Percentiles rank a stretch among this genome's conserved stretches.
phyloP scores from a whole-genome alignment of 2,888 invertebrate genomes.

The Macrophya alboannulata region DNA sequence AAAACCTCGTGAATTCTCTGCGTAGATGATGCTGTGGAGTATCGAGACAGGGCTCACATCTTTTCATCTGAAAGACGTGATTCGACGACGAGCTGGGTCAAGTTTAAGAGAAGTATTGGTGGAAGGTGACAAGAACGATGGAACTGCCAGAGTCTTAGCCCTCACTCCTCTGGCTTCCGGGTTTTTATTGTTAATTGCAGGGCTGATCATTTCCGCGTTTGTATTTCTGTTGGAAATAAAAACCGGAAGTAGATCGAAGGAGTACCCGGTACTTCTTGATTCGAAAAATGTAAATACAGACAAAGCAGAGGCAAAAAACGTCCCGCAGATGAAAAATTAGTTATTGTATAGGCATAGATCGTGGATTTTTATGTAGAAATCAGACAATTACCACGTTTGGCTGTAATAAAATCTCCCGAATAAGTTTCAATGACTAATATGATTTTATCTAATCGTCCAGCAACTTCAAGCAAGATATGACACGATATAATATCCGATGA shows the following conservation, averaged over 20 bases:
- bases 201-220: conserved; percentile 66
- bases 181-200: conserved; percentile 69
- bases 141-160: conserved; percentile 64
- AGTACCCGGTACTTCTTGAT: neutral
- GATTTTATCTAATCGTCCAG: neutral
- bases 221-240: conserved; percentile 70
- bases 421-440: neutral
- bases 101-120: conserved; percentile 70
- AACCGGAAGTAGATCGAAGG: neutral
- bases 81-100: conserved; percentile 67
- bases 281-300: neutral
- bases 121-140: conserved; percentile 69
- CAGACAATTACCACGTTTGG: no score
- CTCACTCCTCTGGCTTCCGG: conserved; percentile 74
- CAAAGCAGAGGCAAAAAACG: neutral
- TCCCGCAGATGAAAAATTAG: neutral
- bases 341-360: no score
- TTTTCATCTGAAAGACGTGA: conserved; percentile 71
- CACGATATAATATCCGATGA: neutral
- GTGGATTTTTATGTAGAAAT: neutral
- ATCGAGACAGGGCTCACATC: conserved; percentile 70
- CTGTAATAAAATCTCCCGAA: neutral
- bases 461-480: neutral
- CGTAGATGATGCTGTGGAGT: conserved; percentile 70
- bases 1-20: neutral